Base-by-base conservation (phyloP, 2,797 vertebrate species). In the Labeo calbasu region DNA sequence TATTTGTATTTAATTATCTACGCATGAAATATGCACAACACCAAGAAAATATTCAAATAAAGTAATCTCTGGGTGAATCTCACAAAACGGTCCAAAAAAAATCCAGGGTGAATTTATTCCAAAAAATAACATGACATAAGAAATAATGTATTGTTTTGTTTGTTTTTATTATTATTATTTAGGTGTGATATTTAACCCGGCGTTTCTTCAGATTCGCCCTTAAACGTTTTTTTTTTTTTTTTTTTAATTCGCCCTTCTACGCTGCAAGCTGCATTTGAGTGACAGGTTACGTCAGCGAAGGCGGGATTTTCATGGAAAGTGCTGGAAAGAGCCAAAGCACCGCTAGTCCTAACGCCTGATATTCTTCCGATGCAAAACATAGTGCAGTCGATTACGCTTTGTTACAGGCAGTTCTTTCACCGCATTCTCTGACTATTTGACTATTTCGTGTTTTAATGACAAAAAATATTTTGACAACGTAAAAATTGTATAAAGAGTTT, bases 301-400 rank as follows among this genome's bases (percentile, higher is more conserved):
- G 94, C 92, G 94, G 93, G 91, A 87, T 93, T 94, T 93, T 92
- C 89, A 89, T 93, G 91, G 95, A 96, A 96, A 92, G 92, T 94
- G 93, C 95, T 95, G 92, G 95, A 96, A 95, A 87, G 91, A 95
- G 68, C 91, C 95, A 87, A 87, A 95, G 87, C 84, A 89, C 95
- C 86, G 36, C 91, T 84, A 28, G 25, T 6, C 61, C 3, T 3
- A 1, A 51, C 78, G 71, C 0, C 28, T 46, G 8, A 86, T 93
- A 90, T 93, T 84, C 93, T 4, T 94, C 93, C 95, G 48, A 79
- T 5, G 48, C n/a, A 84, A 87, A 61, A 93, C 87, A 84, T 85
- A 94, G 92, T 85, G 0, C 94, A 2, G 5, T 7, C n/a, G 0
- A 71, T 0, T 79, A 73, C 8, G 8, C 25, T 28, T 8, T 85